Base-by-base conservation (phyloP, 2,888 invertebrate species). In the Creontiades dilutus region DNA sequence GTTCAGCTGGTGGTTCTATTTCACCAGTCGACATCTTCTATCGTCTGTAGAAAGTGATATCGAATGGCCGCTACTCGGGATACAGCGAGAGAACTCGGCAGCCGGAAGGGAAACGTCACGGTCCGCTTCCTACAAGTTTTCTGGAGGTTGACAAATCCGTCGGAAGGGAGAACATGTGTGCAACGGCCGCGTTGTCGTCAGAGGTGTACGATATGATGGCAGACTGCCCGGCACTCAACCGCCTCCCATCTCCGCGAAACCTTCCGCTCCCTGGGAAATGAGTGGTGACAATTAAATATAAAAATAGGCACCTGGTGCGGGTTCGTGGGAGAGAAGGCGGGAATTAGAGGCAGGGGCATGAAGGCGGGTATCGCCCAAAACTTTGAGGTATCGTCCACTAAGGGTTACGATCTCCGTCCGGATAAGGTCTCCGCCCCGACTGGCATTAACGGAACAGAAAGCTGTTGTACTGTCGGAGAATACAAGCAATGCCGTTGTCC, bases 401-500 rank as follows among this genome's bases (percentile, higher is more conserved):
- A 52, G 52, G 82, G 82, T 82, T 82, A 82, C 52, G 82, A 82
- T 82, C 23, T 23, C 52, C 52, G 23, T 82, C 82, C 27, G 19
- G 48, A 47, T 52, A 47, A 47, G 27, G 46, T 23, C 52, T 48
- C 52, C 52, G 46, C 48, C 82, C 27, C 48, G 82, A 82, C 82
- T 37, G 52, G 27, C 52, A 52, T 52, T 28, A 52, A 52, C 82
- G 19, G 52, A 82, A 82, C 82, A 82, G 82, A 52, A 82, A 82
- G 82, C 82, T 82, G 82, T 82, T 82, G 82, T 82, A 52, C 82
- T 82, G 82, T 82, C 27, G 46, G 78, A 78, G 78, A 78, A 86
- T n/a, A 86, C 86, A 86, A 86, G 23, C 68, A 75, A 68, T 9
- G 37, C 76, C 86, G 86, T 86, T 86, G 86, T 86, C 86, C 61